Percentiles rank a stretch among this genome's conserved stretches.
Evolutionary conservation across 1,140 invertebrate genomes (phyloP).

Genomic region (Dolichoris vasculosae): DNA sequence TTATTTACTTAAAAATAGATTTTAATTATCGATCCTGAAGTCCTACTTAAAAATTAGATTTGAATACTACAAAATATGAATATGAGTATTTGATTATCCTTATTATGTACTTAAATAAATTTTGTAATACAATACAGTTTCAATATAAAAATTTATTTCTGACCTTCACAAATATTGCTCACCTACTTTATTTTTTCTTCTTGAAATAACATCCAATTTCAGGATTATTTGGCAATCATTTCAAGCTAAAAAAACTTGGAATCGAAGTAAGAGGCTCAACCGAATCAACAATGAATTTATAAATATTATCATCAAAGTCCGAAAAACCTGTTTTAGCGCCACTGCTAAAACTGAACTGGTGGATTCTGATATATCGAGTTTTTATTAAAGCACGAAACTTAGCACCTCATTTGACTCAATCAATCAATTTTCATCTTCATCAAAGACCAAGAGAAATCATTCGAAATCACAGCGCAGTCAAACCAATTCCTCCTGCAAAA

Average conservation of each 20-base stretch:
- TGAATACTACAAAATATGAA: no score
- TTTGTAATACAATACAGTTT: not conserved
- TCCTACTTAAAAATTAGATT: no score
- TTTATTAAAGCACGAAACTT: slow-evolving; percentile 22
- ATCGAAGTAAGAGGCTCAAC: slow-evolving; percentile 4
- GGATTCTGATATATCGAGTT: slow-evolving; percentile 31
- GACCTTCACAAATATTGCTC: not conserved
- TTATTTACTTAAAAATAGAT: no score
- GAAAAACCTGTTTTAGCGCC: slow-evolving; percentile 29
- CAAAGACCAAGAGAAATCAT: slow-evolving; percentile 46
- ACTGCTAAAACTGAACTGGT: not conserved
- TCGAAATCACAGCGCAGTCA: slow-evolving; percentile 6
- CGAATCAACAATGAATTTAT: slow-evolving; percentile 53
- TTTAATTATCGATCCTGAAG: no score
- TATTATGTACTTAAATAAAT: not conserved
- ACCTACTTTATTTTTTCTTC: not conserved
- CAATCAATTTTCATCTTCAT: slow-evolving; percentile 47
- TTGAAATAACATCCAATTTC: not conserved
- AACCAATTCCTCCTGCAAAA: not conserved
- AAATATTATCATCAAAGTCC: slow-evolving; percentile 38
- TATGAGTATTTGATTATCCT: no score
- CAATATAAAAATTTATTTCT: not conserved
- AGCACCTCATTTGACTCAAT: slow-evolving; percentile 43
- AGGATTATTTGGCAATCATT: not conserved
- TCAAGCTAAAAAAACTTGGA: slow-evolving; percentile 5